These are phyloP conservation scores for Pristionchus exspectatus DNA, from an alignment of 2,888 invertebrate species.

Conservation along the genomic window DNA sequence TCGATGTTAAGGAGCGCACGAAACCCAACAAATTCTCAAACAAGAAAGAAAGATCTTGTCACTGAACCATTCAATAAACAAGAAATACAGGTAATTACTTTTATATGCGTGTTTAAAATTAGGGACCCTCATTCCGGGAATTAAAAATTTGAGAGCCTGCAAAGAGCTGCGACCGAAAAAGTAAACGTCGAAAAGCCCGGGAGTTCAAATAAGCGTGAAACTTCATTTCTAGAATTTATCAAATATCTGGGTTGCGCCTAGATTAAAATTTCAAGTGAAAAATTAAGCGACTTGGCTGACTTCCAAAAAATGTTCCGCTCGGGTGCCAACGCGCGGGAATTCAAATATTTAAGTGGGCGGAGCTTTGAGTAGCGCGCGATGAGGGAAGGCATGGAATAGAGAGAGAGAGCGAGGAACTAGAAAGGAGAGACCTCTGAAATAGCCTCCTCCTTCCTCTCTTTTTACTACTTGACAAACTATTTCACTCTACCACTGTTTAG, in stretches of 20 bases:
- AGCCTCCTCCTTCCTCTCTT: conserved; percentile 41
- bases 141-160: no score
- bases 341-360: conserved; percentile 14
- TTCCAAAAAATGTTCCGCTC: neutral
- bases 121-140: no score
- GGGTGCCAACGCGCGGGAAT: conserved; percentile 33
- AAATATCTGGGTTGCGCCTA: no score
- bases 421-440: conserved; percentile 34
- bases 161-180: no score
- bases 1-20: neutral
- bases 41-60: neutral
- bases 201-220: no score
- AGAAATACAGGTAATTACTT: no score
- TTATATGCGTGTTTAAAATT: no score
- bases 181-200: no score
- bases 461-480: neutral
- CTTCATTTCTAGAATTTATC: no score
- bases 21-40: neutral
- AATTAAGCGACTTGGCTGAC: no score
- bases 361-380: conserved; percentile 19
- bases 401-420: conserved; percentile 38
- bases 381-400: conserved; percentile 24
- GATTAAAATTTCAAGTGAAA: no score
- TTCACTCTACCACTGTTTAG: neutral
- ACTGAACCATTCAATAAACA: no score